Evolutionary conservation across 2,888 invertebrate species (phyloP), one percentile per base, ranked within the genome.

Genomic region (Liodrosophila aerea): DNA sequence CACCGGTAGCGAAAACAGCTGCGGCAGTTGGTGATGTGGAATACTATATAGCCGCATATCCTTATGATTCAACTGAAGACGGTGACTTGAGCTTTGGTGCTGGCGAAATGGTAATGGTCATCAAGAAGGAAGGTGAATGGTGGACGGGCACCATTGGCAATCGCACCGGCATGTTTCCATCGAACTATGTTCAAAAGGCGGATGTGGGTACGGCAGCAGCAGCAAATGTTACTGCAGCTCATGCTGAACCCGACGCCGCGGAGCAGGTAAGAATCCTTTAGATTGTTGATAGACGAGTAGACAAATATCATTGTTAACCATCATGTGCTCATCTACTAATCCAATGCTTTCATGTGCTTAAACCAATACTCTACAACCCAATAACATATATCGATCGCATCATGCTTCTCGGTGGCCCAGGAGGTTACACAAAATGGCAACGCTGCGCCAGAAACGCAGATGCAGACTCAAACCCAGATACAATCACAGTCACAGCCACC

Each of bases 91-190:
- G 92, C 59, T 98, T 98, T 90, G 94, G 95, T 73, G 93, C 93
- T 0, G 94, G 98, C 0, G 98, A 98, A 89, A 91, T 95, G 76
- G 95, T 99, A 58, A 92, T 93, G 75, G 98, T 99, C 1, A 92
- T 93, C 33, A 94, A 97, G 66, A 94, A 95, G 65, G 98, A 98
- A 63, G 98, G 98, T 0, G 98, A 99, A 88, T 99, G 99, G 99
- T 99, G 99, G 99, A 98, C 98, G 3, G 99, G 99, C 22, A 93
- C 94, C 69, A 93, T 97, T 73, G 96, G 95, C 34, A 92, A 93
- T 78, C 90, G 94, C 66, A 93, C 93, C 7, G 99, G 99, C 52
- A 97, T 99, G 74, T 99, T 99, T 91, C 99, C 99, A 0, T 97
- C 97, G 1, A 99, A 98, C 92, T 99, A 99, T 91, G 99, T 97